A percentile compares a stretch with the other conserved stretches of the same genome.
Evolutionary conservation across 2,113 vertebrate species (phyloP).

Genomic region (Tetrao urogallus): DNA sequence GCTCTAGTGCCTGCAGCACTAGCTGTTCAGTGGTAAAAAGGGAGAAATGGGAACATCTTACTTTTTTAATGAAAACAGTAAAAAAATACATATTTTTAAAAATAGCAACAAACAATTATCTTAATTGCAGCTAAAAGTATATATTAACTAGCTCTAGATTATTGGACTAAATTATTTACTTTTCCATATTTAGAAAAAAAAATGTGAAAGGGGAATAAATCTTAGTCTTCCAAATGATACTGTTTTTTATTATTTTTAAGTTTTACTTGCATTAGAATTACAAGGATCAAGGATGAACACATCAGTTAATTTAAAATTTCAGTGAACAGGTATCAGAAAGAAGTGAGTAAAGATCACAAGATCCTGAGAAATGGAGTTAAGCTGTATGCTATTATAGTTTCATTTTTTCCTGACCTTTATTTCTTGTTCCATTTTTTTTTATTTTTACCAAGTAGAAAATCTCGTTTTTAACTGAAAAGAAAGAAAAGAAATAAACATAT

Average conservation of each 20-base stretch:
- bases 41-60: not conserved
- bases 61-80: not conserved
- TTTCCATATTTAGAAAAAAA: not conserved
- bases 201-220: not conserved
- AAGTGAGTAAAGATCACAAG: not conserved
- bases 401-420: not conserved
- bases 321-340: not conserved
- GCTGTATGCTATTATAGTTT: not conserved
- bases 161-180: not conserved
- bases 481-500: not conserved
- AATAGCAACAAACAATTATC: not conserved
- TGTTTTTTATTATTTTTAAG: not conserved
- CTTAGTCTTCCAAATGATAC: not conserved
- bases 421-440: not conserved
- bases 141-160: not conserved
- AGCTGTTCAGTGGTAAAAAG: not conserved
- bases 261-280: not conserved
- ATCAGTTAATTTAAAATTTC: not conserved
- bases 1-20: not conserved
- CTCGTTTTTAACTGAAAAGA: not conserved
- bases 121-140: not conserved
- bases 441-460: not conserved
- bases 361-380: not conserved
- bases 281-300: not conserved
- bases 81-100: rapidly evolving